Evolutionary conservation across 1,140 invertebrate genomes (phyloP), one percentile per base, ranked within the genome.

Genomic region (Euglossa dilemma): DNA sequence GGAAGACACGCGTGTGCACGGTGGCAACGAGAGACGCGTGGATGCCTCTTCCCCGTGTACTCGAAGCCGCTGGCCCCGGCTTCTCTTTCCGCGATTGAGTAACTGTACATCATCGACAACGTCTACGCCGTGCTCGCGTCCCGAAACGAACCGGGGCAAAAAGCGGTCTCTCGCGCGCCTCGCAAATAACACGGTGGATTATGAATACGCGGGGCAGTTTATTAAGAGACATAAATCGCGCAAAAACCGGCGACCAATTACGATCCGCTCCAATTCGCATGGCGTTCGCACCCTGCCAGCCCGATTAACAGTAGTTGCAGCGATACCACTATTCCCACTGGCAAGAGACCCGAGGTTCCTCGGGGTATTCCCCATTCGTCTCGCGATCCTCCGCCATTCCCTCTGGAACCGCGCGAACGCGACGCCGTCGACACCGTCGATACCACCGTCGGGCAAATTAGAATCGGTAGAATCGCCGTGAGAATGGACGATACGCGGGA

Each of bases 211-310:
- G 28, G 52, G 59, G 23, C 47, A 67, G 72, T 81, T 75, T 75
- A 76, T 81, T 75, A 81, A 75, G 36, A 67, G 71, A 50, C 71
- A 75, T 81, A 74, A 81, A 75, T 81, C 43, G 43, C 52, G 80
- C 52, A 81, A 81, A 81, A 81, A 75, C 57, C 74, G 28, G 1
- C 45, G 43, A 1, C 25, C 52, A 63, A 83, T 84, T 80, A 64
- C 72, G 86, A 87, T 67, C 54, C 85, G 86, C 85, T 87, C 85
- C 72, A 87, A 84, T 87, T 87, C 85, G 36, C 76, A 14, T 52
- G 16, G 64, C 70, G 69, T 83, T 69, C 61, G 47, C 83, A 61
- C 56, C 36, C 78, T 64, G n/a, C 54, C 25, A 76, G 79, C 23
- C 36, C 47, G 71, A 75, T 81, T 75, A 75, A 81, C 52, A 56